Conservation (phyloP, 1,140 invertebrate species). For the Choristoneura fumiferana region DNA sequence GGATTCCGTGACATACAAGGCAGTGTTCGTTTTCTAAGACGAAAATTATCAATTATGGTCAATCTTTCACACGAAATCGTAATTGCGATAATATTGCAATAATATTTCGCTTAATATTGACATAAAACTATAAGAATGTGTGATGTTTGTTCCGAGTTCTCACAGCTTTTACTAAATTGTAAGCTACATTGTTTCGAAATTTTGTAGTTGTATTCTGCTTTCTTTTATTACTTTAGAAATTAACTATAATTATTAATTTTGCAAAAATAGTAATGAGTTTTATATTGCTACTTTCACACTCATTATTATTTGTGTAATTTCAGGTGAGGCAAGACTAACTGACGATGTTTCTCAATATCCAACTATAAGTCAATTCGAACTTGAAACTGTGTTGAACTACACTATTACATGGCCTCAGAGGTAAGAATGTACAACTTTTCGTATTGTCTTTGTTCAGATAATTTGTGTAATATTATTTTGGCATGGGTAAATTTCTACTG, state of each 20-base stretch:
- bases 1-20: slow-evolving; percentile 65
- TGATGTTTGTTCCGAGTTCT: slow-evolving; percentile 89
- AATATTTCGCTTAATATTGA: slow-evolving; percentile 64
- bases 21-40: slow-evolving; percentile 72
- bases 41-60: slow-evolving; percentile 76
- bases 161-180: slow-evolving; percentile 87
- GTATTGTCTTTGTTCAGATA: slow-evolving; percentile 1
- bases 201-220: slow-evolving; percentile 44
- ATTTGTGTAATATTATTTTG: neutral
- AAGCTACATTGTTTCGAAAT: slow-evolving; percentile 80
- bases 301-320: slow-evolving; percentile 35
- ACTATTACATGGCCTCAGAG: slow-evolving; percentile 86
- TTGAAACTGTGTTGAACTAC: slow-evolving; percentile 83
- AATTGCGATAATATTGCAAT: slow-evolving; percentile 66
- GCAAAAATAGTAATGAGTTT: slow-evolving; percentile 1
- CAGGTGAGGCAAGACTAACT: slow-evolving; percentile 81
- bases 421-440: slow-evolving; percentile 49
- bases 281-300: neutral
- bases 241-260: slow-evolving; percentile 31
- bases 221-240: slow-evolving; percentile 26
- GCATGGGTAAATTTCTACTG: no score
- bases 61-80: slow-evolving; percentile 57
- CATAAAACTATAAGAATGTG: slow-evolving; percentile 81
- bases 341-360: slow-evolving; percentile 81
- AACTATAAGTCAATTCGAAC: slow-evolving; percentile 81